Evolutionary conservation across 2,888 invertebrate genomes (phyloP).

Genomic region (Brenthis daphne): DNA sequence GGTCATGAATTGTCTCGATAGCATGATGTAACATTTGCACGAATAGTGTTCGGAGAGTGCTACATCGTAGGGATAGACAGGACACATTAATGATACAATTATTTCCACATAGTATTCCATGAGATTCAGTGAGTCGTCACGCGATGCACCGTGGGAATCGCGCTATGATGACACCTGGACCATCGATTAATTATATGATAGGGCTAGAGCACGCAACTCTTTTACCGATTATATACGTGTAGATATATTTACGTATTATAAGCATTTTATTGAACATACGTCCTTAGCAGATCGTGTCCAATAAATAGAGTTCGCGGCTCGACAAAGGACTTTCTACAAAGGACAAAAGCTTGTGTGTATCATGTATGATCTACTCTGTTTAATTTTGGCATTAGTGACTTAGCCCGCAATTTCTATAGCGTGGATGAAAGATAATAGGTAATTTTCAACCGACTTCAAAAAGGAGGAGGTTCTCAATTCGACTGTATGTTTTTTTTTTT

Average conservation of each 20-base stretch:
- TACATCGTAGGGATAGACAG: constrained; percentile 21
- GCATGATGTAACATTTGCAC: neutral
- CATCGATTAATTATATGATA: constrained; percentile 30
- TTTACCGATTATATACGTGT: neutral
- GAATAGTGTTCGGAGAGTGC: neutral
- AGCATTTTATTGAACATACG: no score
- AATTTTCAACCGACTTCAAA: no score
- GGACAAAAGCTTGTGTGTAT: no score
- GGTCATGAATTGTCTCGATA: neutral
- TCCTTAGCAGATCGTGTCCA: no score
- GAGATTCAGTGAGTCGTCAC: constrained; percentile 45
- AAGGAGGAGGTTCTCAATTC: no score
- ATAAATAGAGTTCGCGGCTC: no score
- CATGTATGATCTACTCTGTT: no score
- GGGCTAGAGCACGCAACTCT: constrained; percentile 31
- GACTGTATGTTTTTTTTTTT: no score
- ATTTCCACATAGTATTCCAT: constrained; percentile 30
- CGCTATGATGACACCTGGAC: constrained; percentile 51
- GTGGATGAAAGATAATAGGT: no score
- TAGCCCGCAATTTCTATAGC: no score
- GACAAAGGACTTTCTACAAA: no score
- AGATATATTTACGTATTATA: neutral
- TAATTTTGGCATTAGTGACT: no score
- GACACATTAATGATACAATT: constrained; percentile 43
- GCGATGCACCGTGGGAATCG: constrained; percentile 65